Evolutionary conservation across 2,797 vertebrate genomes (phyloP), one percentile per base, ranked within the genome.

Genomic region (Megaceryle alcyon): DNA sequence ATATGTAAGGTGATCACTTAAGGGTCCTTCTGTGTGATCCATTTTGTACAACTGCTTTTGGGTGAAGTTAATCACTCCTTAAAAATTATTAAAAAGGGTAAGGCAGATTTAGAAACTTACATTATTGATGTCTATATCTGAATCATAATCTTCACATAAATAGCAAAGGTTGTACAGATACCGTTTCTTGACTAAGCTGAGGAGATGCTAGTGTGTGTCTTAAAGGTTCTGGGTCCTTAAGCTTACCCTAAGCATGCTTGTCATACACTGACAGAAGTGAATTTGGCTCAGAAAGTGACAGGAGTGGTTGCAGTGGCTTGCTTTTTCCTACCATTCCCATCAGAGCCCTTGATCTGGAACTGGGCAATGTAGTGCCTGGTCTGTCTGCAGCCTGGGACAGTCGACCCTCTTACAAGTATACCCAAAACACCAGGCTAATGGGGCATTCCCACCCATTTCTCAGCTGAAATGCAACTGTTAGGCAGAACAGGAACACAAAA

Each of bases 311-410:
- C 44, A 82, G 28, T 1, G 3, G 5, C 9, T 72, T 53, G 28
- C 5, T 72, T 82, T 86, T 76, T 41, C 13, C 14, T 16, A n/a
- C 39, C 0, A 0, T 68, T 2, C 6, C 28, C 1, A 1, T 48
- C 39, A 29, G 48, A 81, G 39, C 7, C 7, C 26, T 64, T 4
- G 6, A 5, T 44, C 54, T 89, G 82, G 57, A 89, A 33, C 21
- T 11, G 28, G 8, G 16, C 1, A 2, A 51, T 31, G 12, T 4
- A 46, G 20, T 14, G 14, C 17, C 69, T 46, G 22, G 9, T 28
- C 33, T 4, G 2, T 31, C 44, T 39, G 10, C 33, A 84, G 72
- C 25, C 54, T 82, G 14, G n/a, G 7, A 33, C 13, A 9, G 7
- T 14, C 2, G 7, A 12, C 6, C 5, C 15, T 68, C 48, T 61